phyloP scores from a whole-genome alignment of 2,888 invertebrate genomes.

The Euzetes globulus region DNA sequence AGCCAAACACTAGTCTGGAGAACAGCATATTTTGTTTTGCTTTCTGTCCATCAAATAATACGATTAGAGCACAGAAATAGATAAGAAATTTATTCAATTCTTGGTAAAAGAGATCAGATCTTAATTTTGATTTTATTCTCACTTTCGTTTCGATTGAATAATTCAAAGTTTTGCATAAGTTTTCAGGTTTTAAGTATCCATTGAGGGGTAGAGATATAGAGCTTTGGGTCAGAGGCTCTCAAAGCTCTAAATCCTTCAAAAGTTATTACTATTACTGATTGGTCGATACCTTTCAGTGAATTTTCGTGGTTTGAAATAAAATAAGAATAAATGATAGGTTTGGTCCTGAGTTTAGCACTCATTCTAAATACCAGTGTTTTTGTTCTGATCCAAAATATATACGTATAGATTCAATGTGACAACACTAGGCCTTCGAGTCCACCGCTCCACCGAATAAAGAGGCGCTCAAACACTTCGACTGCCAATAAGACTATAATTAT shows the following conservation, averaged over 20 bases:
- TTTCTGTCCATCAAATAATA: not conserved
- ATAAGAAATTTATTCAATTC: not conserved
- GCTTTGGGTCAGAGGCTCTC: slow-evolving; percentile 24
- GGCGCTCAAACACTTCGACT: not conserved
- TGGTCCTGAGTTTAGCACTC: not conserved
- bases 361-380: slow-evolving; percentile 7
- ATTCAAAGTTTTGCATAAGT: not conserved
- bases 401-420: slow-evolving; percentile 28
- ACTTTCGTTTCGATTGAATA: not conserved
- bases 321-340: slow-evolving; percentile 26
- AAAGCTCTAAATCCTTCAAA: slow-evolving; percentile 13
- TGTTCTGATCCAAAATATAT: not conserved
- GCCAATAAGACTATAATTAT: slow-evolving; percentile 20
- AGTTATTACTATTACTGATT: slow-evolving; percentile 15
- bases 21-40: not conserved
- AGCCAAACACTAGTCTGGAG: slow-evolving; percentile 20
- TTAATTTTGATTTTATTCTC: not conserved
- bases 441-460: slow-evolving; percentile 22
- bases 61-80: not conserved
- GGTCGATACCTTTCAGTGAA: not conserved
- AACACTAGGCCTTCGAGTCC: slow-evolving; percentile 5
- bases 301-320: slow-evolving; percentile 1
- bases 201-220: not conserved
- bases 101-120: not conserved
- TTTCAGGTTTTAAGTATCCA: not conserved